A percentile compares a stretch with the other conserved stretches of the same genome.
Conservation (phyloP, 2,888 invertebrate genomes). For the Drosophila stalkeri region DNA sequence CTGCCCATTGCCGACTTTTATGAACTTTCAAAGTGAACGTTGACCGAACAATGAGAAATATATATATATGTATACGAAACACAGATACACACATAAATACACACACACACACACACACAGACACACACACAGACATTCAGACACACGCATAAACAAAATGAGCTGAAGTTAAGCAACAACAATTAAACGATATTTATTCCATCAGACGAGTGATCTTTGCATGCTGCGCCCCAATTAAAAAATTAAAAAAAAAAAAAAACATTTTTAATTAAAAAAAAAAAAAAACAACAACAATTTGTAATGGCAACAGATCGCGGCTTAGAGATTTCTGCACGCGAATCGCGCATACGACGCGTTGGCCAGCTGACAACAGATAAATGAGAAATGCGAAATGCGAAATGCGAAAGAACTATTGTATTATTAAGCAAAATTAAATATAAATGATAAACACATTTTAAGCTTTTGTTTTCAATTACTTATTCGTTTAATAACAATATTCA, state of each 20-base stretch:
- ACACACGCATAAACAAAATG: slow-evolving; percentile 14
- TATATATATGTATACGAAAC: slow-evolving; percentile 6
- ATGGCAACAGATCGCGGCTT: slow-evolving; percentile 10
- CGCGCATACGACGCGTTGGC: slow-evolving; percentile 48
- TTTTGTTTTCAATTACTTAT: slow-evolving; percentile 32
- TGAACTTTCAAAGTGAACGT: slow-evolving; percentile 67
- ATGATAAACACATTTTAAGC: slow-evolving; percentile 20
- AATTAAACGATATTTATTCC: slow-evolving; percentile 71
- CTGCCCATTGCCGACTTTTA: slow-evolving; percentile 50
- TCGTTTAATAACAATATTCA: slow-evolving; percentile 14
- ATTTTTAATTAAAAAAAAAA: background rate
- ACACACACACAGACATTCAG: slow-evolving; percentile 14
- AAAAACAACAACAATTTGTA: background rate
- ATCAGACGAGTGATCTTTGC: slow-evolving; percentile 57
- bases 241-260: background rate
- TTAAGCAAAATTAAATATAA: slow-evolving; percentile 43
- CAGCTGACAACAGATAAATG: slow-evolving; percentile 7
- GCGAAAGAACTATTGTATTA: slow-evolving; percentile 22
- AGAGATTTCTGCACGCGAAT: slow-evolving; percentile 27
- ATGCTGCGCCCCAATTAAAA: slow-evolving; percentile 58
- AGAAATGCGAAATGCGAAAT: slow-evolving; percentile 1
- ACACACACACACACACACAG: slow-evolving; percentile 24
- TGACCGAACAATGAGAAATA: slow-evolving; percentile 16
- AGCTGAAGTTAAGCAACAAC: slow-evolving; percentile 28
- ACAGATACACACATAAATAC: background rate